Base-by-base conservation (phyloP, 2,797 vertebrate genomes). In the Megalops cyprinoides region DNA sequence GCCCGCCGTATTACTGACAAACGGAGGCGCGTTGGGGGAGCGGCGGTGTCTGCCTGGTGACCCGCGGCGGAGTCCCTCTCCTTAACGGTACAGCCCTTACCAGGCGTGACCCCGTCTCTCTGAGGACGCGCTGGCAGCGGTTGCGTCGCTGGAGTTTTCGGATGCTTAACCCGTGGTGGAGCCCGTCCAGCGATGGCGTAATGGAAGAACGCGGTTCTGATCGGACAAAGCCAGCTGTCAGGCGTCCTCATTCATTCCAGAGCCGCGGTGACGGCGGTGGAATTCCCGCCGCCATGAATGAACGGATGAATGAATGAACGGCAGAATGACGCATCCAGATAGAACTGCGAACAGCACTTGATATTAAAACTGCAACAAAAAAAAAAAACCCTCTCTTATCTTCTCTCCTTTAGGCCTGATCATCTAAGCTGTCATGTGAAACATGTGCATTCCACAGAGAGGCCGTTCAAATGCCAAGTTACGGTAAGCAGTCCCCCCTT, bases 401-500 rank as follows among this genome's bases (percentile, higher is more conserved):
- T 83, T 92, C 87, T 92, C 79, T 85, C 86, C 85, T 89, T 82
- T 88, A 99, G 98, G 93, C 98, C 98, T 74, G 98, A 99, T 94
- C 98, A 99, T 92, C 97, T 99, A 95, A 99, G 97, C 95, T 99
- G 98, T 95, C 98, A 99, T 74, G 98, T 99, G 93, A 99, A 99
- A 94, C 98, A 99, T 83, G 98, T 99, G 92, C 98, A 99, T 93
- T 99, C 98, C 89, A 99, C 98, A 90, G 98, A 99, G 94, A 96
- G 98, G 92, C 98, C 98, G 82, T 99, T 99, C 92, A 99, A 99
- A 96, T 99, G 97, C 95, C 98, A 99, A 99, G 98, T 99, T 94
- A 99, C 97, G 93, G 94, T 96, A 95, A 91, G 94, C 80, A 48
- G 56, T 34, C 23, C 31, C 31, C 15, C n/a, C n/a, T n/a, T n/a